Evolutionary conservation across 2,113 vertebrate species (phyloP).

Genomic region (Suricata suricatta): DNA sequence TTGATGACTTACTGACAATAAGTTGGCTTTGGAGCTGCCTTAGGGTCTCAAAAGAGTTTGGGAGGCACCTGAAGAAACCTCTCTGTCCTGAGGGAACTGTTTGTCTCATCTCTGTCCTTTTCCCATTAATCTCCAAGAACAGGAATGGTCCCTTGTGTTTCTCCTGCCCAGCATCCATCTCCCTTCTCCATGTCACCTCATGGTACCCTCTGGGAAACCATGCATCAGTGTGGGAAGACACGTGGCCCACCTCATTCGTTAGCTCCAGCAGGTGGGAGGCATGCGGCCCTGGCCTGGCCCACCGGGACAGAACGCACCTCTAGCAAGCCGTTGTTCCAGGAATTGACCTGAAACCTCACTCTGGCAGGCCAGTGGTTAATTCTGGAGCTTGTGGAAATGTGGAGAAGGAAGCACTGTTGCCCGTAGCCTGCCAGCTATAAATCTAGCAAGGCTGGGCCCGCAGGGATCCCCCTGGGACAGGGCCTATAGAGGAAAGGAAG

Average conservation of each 20-base stretch:
- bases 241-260: not conserved
- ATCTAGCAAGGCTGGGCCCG: not conserved
- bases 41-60: not conserved
- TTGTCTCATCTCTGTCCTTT: not conserved
- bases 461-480: not conserved
- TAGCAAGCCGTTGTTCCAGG: not conserved
- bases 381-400: not conserved
- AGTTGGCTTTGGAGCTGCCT: not conserved
- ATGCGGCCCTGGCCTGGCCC: not conserved
- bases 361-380: not conserved
- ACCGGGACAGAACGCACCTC: not conserved
- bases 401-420: not conserved
- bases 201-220: not conserved
- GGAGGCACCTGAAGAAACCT: not conserved
- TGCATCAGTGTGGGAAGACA: too few relatives aligned
- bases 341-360: not conserved
- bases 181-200: not conserved
- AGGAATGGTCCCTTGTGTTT: not conserved
- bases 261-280: not conserved
- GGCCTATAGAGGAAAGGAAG: not conserved
- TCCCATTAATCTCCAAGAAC: not conserved
- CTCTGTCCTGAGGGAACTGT: not conserved
- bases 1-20: not conserved
- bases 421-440: not conserved
- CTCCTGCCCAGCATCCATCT: not conserved